phyloP scores from a whole-genome alignment of 2,113 vertebrate species.

The Phyllostomus hastatus region DNA sequence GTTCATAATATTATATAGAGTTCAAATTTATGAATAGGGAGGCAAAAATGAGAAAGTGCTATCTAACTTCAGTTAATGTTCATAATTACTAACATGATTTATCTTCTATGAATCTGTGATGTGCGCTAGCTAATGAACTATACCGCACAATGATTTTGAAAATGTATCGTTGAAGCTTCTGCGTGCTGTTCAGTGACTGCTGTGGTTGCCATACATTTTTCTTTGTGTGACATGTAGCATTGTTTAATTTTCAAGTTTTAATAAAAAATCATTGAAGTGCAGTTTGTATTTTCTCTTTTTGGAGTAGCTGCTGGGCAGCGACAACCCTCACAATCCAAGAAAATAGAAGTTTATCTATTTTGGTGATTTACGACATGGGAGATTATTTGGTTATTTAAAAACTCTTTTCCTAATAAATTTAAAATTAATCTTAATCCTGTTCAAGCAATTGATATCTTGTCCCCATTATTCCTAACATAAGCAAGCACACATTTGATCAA shows the following conservation, averaged over 20 bases:
- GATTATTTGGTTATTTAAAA: conserved; percentile 13
- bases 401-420: not conserved
- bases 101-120: not conserved
- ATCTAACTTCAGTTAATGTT: conserved; percentile 12
- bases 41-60: not conserved
- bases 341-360: not conserved
- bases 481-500: not conserved
- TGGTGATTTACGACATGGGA: not conserved
- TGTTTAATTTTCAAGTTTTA: conserved; percentile 30
- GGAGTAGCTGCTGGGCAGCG: not conserved
- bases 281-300: not conserved
- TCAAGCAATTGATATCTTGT: conserved; percentile 19
- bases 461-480: not conserved
- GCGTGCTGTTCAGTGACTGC: not conserved
- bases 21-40: not conserved
- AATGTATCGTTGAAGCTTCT: not conserved
- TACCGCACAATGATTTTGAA: not conserved
- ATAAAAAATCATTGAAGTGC: not conserved
- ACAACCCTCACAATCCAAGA: not conserved
- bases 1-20: not conserved
- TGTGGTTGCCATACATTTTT: conserved; percentile 20
- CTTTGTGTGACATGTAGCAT: not conserved
- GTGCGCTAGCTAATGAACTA: not conserved
- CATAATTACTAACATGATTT: not conserved
- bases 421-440: conserved; percentile 7